Evolutionary conservation across 2,113 vertebrate genomes (phyloP).

Genomic region (Pholis gunnellus): DNA sequence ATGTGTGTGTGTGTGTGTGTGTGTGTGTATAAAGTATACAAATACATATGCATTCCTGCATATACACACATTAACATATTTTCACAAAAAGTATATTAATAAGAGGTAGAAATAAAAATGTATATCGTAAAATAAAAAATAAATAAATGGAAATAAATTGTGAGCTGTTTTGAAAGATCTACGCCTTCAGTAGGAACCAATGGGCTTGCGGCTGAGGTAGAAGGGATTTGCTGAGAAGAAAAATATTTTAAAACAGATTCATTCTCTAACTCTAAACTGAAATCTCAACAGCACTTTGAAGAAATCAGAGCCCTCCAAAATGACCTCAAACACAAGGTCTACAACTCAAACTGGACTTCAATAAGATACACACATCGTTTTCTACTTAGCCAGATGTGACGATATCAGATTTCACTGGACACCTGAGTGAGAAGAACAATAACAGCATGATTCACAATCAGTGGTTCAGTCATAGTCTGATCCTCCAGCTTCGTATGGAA

Average conservation of each 20-base stretch:
- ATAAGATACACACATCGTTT: conserved; percentile 14
- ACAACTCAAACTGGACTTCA: background rate
- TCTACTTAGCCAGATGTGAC: conserved; percentile 53
- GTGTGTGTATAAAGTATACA: too few relatives aligned
- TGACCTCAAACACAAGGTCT: background rate
- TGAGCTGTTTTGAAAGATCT: background rate
- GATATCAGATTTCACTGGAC: conserved; percentile 58
- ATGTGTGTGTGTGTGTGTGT: too few relatives aligned
- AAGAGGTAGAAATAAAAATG: too few relatives aligned
- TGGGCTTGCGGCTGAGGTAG: background rate
- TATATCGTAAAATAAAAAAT: too few relatives aligned
- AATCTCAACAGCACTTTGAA: background rate
- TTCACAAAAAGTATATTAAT: too few relatives aligned
- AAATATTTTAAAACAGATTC: background rate
- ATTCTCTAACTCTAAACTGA: background rate
- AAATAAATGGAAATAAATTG: background rate
- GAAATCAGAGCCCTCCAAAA: background rate
- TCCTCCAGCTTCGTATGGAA: conserved; percentile 45
- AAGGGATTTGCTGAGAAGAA: background rate
- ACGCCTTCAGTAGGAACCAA: background rate
- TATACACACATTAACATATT: too few relatives aligned
- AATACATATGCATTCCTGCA: too few relatives aligned
- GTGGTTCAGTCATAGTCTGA: conserved; percentile 7
- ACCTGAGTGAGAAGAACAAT: conserved; percentile 39
- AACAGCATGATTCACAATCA: conserved; percentile 36